These are phyloP conservation scores for Olivierus martensii DNA, from an alignment of 1,140 invertebrate genomes.

Conservation along the genomic window DNA sequence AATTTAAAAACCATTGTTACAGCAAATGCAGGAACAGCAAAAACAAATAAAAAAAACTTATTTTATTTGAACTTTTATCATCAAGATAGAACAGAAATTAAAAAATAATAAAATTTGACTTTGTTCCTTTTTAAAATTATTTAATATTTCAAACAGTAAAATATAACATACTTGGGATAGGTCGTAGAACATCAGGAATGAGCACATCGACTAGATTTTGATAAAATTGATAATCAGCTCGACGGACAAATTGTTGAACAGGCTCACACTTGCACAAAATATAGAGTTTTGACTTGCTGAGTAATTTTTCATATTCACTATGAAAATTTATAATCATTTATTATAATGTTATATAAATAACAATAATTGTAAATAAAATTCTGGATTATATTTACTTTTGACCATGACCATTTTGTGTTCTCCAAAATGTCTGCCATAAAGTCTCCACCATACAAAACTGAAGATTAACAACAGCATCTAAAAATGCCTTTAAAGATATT, in stretches of 20 bases:
- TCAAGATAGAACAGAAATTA: too few relatives aligned
- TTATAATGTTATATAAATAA: too few relatives aligned
- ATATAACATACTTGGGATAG: slow-evolving; percentile 76
- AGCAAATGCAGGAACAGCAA: too few relatives aligned
- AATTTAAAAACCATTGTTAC: too few relatives aligned
- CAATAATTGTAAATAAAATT: too few relatives aligned
- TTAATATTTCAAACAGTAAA: too few relatives aligned
- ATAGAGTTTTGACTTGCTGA: slow-evolving; percentile 12
- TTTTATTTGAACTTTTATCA: too few relatives aligned
- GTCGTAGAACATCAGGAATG: slow-evolving; percentile 87
- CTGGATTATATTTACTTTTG: not conserved
- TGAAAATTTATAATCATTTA: not conserved
- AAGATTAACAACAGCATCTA: slow-evolving; percentile 72
- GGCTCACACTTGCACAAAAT: slow-evolving; percentile 17
- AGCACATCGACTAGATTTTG: slow-evolving; percentile 92
- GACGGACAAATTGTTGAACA: slow-evolving; percentile 46
- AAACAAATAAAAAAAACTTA: too few relatives aligned
- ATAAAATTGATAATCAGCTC: slow-evolving; percentile 86
- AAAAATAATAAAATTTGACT: too few relatives aligned
- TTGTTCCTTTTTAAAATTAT: too few relatives aligned
- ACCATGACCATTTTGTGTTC: slow-evolving; percentile 32
- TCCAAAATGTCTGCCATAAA: slow-evolving; percentile 84
- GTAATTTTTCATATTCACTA: slow-evolving; percentile 15
- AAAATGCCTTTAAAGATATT: slow-evolving; percentile 43
- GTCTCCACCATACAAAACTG: slow-evolving; percentile 80